These are phyloP conservation scores for Brachypodius melanocephalos DNA, from an alignment of 2,113 vertebrate species.

Conservation along the genomic window DNA sequence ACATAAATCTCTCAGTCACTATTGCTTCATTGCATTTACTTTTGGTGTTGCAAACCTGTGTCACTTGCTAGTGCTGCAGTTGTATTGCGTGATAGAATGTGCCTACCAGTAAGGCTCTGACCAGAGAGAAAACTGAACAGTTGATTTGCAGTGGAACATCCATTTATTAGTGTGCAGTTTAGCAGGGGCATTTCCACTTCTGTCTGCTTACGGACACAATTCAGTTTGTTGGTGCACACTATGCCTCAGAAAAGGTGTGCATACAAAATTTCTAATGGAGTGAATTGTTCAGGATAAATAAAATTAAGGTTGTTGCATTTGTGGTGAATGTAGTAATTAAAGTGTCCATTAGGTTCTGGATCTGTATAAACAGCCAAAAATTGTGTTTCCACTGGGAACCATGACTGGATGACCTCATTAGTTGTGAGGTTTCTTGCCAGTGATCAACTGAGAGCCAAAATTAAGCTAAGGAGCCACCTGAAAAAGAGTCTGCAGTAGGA, in stretches of 20 bases:
- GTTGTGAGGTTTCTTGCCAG: not conserved
- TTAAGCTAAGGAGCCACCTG: not conserved
- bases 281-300: not conserved
- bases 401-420: not conserved
- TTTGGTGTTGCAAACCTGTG: not conserved
- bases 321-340: not conserved
- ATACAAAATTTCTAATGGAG: not conserved
- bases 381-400: not conserved
- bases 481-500: not conserved
- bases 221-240: not conserved
- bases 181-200: not conserved
- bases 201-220: not conserved
- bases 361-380: not conserved
- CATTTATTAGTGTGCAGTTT: not conserved
- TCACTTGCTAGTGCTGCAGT: not conserved
- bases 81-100: not conserved
- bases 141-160: not conserved
- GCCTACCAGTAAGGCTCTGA: not conserved
- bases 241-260: not conserved
- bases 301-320: not conserved
- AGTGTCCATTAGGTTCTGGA: not conserved
- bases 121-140: not conserved
- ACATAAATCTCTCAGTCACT: not conserved
- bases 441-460: not conserved
- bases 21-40: not conserved